Evolutionary conservation across 2,113 vertebrate genomes (phyloP), one percentile per base, ranked within the genome.

Genomic region (Pollimyrus isidori): DNA sequence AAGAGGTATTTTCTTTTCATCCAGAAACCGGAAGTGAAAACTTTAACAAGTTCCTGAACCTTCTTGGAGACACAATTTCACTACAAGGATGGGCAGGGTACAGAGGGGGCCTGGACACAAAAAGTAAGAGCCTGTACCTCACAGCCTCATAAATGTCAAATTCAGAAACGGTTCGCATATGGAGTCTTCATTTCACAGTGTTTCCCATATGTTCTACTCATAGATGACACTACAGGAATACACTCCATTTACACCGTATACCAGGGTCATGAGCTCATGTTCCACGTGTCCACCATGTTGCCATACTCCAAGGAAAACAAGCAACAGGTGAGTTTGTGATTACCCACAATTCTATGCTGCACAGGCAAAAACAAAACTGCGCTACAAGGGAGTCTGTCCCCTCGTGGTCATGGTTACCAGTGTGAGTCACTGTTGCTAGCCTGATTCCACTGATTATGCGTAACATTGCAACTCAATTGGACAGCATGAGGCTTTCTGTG

Each of bases 201-300:
- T 10, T 62, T 89, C 39, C 52, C 19, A 62, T 89, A 42, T 62
- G 50, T 39, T 93, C 50, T 90, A 26, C 65, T 93, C 95, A 89
- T 95, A 99, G 98, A 99, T 90, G 97, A 98, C 92, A 99, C 98
- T 94, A 99, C 98, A 92, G 98, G 98, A 94, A 97, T 96, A 4
- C 94, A 95, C 91, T 99, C 98, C 88, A 96, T 99, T 93, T 99
- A 99, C 94, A 99, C 98, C 0, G 96, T 99, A 91, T 99, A 99
- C 94, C 97, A 99, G 94, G 98, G 98, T 87, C 98, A 99, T 76
- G 98, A 99, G 95, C 97, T 99, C 93, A 99, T 99, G 98, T 99
- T 99, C 93, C 98, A 99, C 7, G 97, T 99, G 90, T 99, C 98
- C 89, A 99, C 98, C 90, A 98, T 99, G 98, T 93, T 99, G 90